Evolutionary conservation across 2,113 vertebrate genomes (phyloP), one percentile per base, ranked within the genome.

Genomic region (Pachycephala philippinensis): DNA sequence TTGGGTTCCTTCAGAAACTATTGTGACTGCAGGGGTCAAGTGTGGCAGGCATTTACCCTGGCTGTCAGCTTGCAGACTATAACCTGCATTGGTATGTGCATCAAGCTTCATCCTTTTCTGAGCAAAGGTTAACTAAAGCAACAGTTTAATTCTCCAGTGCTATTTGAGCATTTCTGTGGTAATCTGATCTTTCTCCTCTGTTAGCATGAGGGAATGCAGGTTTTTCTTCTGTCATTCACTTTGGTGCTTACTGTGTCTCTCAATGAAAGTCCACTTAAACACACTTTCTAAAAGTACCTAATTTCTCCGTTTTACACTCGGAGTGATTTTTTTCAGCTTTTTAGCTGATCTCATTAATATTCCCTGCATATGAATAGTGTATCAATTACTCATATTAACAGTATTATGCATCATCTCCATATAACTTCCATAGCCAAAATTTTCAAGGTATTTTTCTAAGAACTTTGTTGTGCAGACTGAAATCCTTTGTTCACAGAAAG

Each of bases 91-190:
- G 61, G 23, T 82, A 12, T 7, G 0, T 16, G 7, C 49, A 49
- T 37, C n/a, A 53, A 21, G 33, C 35, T 54, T 69, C 35, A 11
- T 42, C 9, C 9, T 66, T 84, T 30, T 31, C 83, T 6, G 80
- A 95, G 52, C 90, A 95, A 95, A 95, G 94, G 68, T 95, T 92
- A 95, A 81, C 71, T 74, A 47, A 93, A 92, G 72, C 21, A 77
- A 44, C 33, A 49, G 30, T 74, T 83, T 28, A 63, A 86, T 60
- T 70, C 6, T 24, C 23, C 23, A 11, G 11, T 30, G 26, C 6
- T 1, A 5, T 42, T 54, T 53, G 42, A 89, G 30, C 35, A 27
- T 12, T 59, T 42, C 15, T 84, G 19, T 47, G 27, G 12, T 60
- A 35, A 70, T 47, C 33, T 39, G 52, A 57, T 52, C 20, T 74